Conservation (phyloP, 2,888 invertebrate genomes). For the Arctia plantaginis region DNA sequence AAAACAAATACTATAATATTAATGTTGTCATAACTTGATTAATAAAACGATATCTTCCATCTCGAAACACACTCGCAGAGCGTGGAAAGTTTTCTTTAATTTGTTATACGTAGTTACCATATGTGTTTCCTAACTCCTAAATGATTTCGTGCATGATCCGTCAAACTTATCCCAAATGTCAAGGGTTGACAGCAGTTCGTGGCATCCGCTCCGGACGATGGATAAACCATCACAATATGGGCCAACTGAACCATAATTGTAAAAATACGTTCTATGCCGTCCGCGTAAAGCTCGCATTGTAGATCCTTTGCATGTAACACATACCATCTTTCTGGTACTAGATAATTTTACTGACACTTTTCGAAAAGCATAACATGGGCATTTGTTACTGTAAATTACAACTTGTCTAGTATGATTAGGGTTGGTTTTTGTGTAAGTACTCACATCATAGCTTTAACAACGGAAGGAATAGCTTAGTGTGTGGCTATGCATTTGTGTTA, state of each 20-base stretch:
- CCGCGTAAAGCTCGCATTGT: conserved; percentile 57
- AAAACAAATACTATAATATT: conserved; percentile 46
- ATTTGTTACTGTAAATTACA: conserved; percentile 38
- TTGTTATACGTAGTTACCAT: conserved; percentile 60
- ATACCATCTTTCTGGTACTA: conserved; percentile 65
- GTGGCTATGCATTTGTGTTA: conserved; percentile 85
- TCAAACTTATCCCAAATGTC: conserved; percentile 82
- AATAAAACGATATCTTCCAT: conserved; percentile 40
- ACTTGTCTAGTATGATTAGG: conserved; percentile 44
- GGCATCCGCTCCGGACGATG: conserved; percentile 76
- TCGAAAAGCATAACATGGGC: conserved; percentile 62
- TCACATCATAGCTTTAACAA: conserved; percentile 65
- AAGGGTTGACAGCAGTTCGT: conserved; percentile 83
- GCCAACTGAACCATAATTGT: conserved; percentile 35
- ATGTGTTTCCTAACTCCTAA: conserved; percentile 61
- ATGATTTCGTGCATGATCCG: conserved; percentile 78
- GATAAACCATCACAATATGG: conserved; percentile 70
- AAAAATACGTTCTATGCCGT: conserved; percentile 56
- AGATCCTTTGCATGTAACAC: conserved; percentile 49
- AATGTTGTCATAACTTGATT: conserved; percentile 52
- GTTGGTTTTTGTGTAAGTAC: conserved; percentile 49
- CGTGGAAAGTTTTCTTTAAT: conserved; percentile 31
- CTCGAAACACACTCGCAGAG: conserved; percentile 40
- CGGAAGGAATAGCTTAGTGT: conserved; percentile 85
- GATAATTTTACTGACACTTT: conserved; percentile 58